Evolutionary conservation across 2,797 vertebrate species (phyloP).

Genomic region (Pipistrellus pygmaeus): DNA sequence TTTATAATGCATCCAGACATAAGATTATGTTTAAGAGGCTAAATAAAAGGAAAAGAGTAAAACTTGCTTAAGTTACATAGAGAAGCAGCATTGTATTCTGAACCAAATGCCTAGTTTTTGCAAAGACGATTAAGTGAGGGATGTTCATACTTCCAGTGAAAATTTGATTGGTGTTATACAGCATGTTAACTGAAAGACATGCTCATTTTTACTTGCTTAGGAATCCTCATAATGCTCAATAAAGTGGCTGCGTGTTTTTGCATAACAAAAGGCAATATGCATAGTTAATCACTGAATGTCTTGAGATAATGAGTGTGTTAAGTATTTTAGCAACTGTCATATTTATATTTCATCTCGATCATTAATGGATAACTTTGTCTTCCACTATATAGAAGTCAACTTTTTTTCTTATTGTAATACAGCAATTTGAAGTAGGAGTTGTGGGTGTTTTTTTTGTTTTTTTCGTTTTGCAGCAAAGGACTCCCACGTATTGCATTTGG

Average conservation of each 20-base stretch:
- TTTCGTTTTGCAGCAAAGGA: not conserved
- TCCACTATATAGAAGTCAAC: not conserved
- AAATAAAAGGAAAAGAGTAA: slow-evolving; percentile 60
- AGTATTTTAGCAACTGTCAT: slow-evolving; percentile 80
- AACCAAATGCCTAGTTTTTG: slow-evolving; percentile 72
- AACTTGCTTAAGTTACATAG: not conserved
- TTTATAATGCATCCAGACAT: slow-evolving; percentile 37
- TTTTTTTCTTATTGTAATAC: slow-evolving; percentile 38
- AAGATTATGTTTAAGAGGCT: slow-evolving; percentile 51
- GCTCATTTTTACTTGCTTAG: slow-evolving; percentile 76
- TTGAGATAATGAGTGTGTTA: slow-evolving; percentile 72
- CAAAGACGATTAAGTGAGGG: slow-evolving; percentile 69
- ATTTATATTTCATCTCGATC: slow-evolving; percentile 76
- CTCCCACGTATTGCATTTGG: not conserved
- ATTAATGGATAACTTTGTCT: slow-evolving; percentile 79
- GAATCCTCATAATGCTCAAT: slow-evolving; percentile 63
- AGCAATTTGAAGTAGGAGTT: slow-evolving; percentile 41
- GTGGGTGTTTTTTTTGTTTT: not conserved
- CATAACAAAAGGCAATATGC: slow-evolving; percentile 73
- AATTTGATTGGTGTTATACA: slow-evolving; percentile 76
- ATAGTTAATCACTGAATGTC: slow-evolving; percentile 76
- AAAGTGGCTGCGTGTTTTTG: slow-evolving; percentile 79
- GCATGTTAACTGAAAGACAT: slow-evolving; percentile 77
- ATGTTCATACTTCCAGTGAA: slow-evolving; percentile 77
- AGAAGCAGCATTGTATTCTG: slow-evolving; percentile 41